Percentiles rank a stretch among this genome's conserved stretches.
Evolutionary conservation across 2,113 vertebrate species (phyloP).

Genomic region (Plestiodon gilberti): DNA sequence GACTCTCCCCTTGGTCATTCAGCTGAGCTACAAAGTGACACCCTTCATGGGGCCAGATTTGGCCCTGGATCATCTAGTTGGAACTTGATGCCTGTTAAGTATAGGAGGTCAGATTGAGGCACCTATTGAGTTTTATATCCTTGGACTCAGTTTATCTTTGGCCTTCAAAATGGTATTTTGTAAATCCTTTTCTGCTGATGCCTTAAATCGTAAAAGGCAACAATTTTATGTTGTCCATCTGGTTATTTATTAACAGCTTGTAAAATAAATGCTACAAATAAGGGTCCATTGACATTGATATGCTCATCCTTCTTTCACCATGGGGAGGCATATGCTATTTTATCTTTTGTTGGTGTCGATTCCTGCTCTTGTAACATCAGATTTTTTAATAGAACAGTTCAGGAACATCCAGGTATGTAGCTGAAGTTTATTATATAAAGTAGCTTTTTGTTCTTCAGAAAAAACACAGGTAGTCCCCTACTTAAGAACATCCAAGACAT

Average conservation of each 20-base stretch:
- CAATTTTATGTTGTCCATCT: constrained; percentile 65
- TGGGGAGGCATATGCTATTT: constrained; percentile 57
- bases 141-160: not conserved
- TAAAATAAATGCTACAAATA: constrained; percentile 55
- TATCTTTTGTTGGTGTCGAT: constrained; percentile 52
- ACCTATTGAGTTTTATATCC: not conserved
- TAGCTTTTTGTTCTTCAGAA: not conserved
- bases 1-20: not conserved
- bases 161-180: not conserved
- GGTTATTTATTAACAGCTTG: constrained; percentile 61
- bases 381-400: constrained; percentile 51
- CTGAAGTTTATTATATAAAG: not conserved
- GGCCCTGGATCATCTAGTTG: not conserved
- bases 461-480: not conserved
- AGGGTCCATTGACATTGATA: not conserved
- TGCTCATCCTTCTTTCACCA: constrained; percentile 33
- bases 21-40: not conserved
- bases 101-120: not conserved
- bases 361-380: constrained; percentile 57
- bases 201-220: constrained; percentile 28
- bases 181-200: not conserved
- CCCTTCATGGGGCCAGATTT: not conserved
- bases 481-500: not conserved
- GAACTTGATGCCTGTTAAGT: not conserved
- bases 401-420: constrained; percentile 74